Conservation (phyloP, 2,797 vertebrate genomes). For the Gobio occitaniae region DNA sequence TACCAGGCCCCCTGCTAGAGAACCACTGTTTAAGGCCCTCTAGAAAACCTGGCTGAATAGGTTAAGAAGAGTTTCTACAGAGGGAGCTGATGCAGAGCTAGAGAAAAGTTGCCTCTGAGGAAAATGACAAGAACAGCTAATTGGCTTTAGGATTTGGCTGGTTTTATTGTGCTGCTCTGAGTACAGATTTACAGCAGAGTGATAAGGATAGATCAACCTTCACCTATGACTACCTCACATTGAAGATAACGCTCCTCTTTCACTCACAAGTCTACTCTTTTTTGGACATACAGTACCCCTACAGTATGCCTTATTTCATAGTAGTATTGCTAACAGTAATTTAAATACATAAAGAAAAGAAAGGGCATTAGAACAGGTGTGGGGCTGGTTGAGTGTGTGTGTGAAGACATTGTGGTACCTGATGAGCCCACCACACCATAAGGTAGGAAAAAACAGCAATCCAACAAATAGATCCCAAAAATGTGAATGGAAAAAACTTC, state of each 20-base stretch:
- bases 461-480: slow-evolving; percentile 93
- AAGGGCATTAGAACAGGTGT: neutral
- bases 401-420: slow-evolving; percentile 67
- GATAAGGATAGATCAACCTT: slow-evolving; percentile 21
- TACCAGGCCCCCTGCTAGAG: neutral
- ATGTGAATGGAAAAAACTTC: slow-evolving; percentile 90
- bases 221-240: slow-evolving; percentile 35
- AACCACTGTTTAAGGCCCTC: neutral
- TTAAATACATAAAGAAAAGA: neutral
- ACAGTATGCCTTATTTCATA: neutral
- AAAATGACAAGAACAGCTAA: slow-evolving; percentile 56
- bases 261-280: neutral
- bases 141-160: slow-evolving; percentile 59
- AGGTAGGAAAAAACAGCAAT: slow-evolving; percentile 96
- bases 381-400: neutral
- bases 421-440: slow-evolving; percentile 99
- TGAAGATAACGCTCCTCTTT: slow-evolving; percentile 16
- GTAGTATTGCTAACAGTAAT: neutral
- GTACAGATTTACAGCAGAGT: slow-evolving; percentile 1
- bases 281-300: neutral
- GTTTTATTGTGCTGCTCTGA: slow-evolving; percentile 35
- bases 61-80: slow-evolving; percentile 5
- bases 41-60: neutral
- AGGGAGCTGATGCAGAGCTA: neutral
- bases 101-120: neutral